These are phyloP conservation scores for Lindbergichthys nudifrons DNA, from an alignment of 2,797 vertebrate genomes.

Conservation along the genomic window DNA sequence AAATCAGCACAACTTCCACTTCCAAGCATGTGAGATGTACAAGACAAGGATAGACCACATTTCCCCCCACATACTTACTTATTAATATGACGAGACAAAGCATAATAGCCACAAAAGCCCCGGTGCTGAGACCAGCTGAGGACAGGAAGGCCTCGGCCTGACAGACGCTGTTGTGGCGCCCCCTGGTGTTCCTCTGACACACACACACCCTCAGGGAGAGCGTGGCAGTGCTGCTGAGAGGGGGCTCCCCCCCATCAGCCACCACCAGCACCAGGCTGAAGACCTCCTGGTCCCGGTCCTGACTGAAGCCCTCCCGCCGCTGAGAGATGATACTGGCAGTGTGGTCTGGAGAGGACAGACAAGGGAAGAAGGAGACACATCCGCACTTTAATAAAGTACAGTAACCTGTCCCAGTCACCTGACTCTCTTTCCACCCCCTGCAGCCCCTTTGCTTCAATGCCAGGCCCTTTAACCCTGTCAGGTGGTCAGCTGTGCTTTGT, in stretches of 20 bases:
- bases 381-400: neutral
- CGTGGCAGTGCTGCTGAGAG: slow-evolving; percentile 92
- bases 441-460: too few species aligned
- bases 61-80: slow-evolving; percentile 79
- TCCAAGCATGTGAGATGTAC: neutral
- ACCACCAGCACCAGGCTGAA: slow-evolving; percentile 90
- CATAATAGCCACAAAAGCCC: slow-evolving; percentile 93
- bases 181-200: slow-evolving; percentile 86
- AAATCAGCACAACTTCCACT: too few species aligned
- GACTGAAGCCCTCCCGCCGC: slow-evolving; percentile 86
- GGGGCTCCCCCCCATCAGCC: slow-evolving; percentile 90
- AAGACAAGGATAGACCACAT: neutral
- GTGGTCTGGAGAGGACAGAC: slow-evolving; percentile 84
- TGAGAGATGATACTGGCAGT: slow-evolving; percentile 90
- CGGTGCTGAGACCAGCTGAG: slow-evolving; percentile 92
- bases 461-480: too few species aligned
- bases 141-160: slow-evolving; percentile 92
- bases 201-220: slow-evolving; percentile 92
- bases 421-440: too few species aligned
- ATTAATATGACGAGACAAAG: slow-evolving; percentile 93
- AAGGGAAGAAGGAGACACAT: neutral
- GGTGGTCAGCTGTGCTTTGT: too few species aligned
- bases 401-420: too few species aligned
- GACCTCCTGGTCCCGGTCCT: slow-evolving; percentile 82
- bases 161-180: slow-evolving; percentile 78